phyloP scores from a whole-genome alignment of 1,140 invertebrate genomes.

The Diploscapter pachys region DNA sequence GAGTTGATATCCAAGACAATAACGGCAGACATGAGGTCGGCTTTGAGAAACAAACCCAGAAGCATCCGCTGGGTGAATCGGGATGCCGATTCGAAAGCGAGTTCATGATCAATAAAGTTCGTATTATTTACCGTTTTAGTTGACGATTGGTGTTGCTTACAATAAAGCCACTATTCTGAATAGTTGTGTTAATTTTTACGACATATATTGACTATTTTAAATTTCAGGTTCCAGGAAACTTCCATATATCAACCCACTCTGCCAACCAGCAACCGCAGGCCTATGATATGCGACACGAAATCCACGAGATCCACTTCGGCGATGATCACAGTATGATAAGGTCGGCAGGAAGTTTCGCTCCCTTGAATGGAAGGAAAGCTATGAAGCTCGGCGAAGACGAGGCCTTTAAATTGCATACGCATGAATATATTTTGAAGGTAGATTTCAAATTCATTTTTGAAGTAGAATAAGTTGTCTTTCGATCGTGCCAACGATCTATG shows the following conservation, averaged over 20 bases:
- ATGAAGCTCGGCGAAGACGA: constrained; percentile 26
- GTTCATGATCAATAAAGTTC: constrained; percentile 67
- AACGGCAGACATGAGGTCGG: constrained; percentile 70
- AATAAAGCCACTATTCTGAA: too few species aligned
- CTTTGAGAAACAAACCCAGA: constrained; percentile 66
- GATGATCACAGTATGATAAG: constrained; percentile 51
- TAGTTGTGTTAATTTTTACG: constrained; percentile 10
- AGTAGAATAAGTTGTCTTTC: constrained; percentile 4
- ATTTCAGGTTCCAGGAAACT: constrained; percentile 66
- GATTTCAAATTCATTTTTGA: too few species aligned
- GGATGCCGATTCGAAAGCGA: constrained; percentile 65
- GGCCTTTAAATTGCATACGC: constrained; percentile 63
- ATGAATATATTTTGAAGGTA: constrained; percentile 68
- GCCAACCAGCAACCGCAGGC: constrained; percentile 62
- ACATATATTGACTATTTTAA: too few species aligned
- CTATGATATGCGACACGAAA: constrained; percentile 67
- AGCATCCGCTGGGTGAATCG: constrained; percentile 60
- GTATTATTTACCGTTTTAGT: too few species aligned
- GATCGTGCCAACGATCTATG: constrained; percentile 66
- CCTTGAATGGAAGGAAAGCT: constrained; percentile 61
- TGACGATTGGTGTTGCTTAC: too few species aligned
- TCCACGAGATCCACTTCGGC: constrained; percentile 67
- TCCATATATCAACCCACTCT: constrained; percentile 69
- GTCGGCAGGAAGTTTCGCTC: constrained; percentile 64
- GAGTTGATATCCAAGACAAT: constrained; percentile 69